Conservation (phyloP, 1,140 invertebrate genomes). For the Phthorimaea operculella region DNA sequence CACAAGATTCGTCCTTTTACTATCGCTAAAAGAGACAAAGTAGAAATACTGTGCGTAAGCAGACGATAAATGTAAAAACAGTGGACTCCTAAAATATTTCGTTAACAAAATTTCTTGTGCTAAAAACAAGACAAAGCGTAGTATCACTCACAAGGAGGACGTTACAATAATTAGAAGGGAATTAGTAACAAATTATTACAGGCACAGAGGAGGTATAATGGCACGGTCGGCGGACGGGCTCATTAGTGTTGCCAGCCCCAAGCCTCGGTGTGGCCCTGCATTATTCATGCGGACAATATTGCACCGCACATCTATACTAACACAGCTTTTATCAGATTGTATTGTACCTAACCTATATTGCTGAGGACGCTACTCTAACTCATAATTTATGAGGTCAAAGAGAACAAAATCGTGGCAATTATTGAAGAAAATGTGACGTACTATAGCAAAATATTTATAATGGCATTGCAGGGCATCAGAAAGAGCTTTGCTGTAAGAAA, state of each 20-base stretch:
- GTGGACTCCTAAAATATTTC: no score
- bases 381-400: not conserved
- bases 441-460: no score
- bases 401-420: no score
- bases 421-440: no score
- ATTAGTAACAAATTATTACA: conserved; percentile 58
- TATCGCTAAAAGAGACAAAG: no score
- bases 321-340: conserved; percentile 3
- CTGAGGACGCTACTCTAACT: not conserved
- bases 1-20: no score
- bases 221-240: conserved; percentile 33
- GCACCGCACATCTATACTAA: conserved; percentile 26
- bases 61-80: no score
- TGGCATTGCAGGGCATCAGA: no score
- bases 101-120: no score
- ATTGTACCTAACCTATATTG: not conserved
- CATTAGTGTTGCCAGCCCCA: conserved; percentile 45
- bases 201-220: conserved; percentile 39
- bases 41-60: no score
- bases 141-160: conserved; percentile 16
- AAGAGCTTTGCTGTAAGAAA: no score
- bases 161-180: conserved; percentile 46
- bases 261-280: conserved; percentile 40
- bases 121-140: not conserved
- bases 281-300: conserved; percentile 63